Evolutionary conservation across 1,140 invertebrate species (phyloP).

Genomic region (Diorhabda sublineata): DNA sequence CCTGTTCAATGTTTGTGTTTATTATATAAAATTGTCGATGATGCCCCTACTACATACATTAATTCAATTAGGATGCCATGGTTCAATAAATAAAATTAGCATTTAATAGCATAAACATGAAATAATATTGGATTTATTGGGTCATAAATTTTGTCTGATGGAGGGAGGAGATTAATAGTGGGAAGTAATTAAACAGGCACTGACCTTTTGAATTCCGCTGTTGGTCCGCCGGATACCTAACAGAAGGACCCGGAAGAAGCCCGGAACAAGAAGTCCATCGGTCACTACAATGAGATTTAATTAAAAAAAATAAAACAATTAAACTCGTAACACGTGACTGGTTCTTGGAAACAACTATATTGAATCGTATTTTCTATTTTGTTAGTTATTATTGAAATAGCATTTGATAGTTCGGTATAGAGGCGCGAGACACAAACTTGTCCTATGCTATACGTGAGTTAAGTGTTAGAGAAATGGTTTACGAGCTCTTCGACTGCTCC

Average conservation of each 20-base stretch:
- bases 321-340: conserved; percentile 11
- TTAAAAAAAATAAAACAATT: conserved; percentile 8
- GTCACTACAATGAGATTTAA: conserved; percentile 34
- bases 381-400: conserved; percentile 3
- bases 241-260: conserved; percentile 37
- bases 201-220: conserved; percentile 42
- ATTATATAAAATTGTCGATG: too few relatives aligned
- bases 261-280: conserved; percentile 44
- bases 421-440: conserved; percentile 42
- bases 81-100: too few relatives aligned
- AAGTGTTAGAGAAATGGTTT: conserved; percentile 47
- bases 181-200: conserved; percentile 43
- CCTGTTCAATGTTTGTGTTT: too few relatives aligned
- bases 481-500: conserved; percentile 43
- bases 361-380: conserved; percentile 16
- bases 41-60: too few relatives aligned
- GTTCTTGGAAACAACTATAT: conserved; percentile 4
- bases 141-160: neutral
- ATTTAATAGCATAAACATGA: too few relatives aligned
- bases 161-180: conserved; percentile 3
- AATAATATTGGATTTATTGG: neutral
- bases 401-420: conserved; percentile 16
- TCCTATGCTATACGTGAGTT: conserved; percentile 48
- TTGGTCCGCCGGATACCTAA: conserved; percentile 37
- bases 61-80: too few relatives aligned